A percentile compares a stretch with the other conserved stretches of the same genome.
phyloP scores from a whole-genome alignment of 2,888 invertebrate genomes.

The Cephus nigrinus region DNA sequence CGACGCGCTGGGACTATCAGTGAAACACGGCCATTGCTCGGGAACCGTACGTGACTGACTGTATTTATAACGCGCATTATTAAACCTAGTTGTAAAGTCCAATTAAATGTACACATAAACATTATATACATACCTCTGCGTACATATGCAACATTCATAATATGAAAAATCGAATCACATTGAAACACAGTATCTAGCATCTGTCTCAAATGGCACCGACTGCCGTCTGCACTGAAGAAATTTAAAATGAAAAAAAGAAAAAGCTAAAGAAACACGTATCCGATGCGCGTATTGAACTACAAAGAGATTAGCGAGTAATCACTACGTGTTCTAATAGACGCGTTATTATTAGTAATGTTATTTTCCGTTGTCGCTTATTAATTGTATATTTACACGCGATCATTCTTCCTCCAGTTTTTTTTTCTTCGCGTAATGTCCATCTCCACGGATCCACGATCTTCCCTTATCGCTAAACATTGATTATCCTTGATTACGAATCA shows the following conservation, averaged over 20 bases:
- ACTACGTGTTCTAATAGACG: background rate
- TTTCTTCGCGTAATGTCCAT: background rate
- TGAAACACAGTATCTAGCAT: background rate
- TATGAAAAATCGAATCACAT: background rate
- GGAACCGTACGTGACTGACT: conserved; percentile 7
- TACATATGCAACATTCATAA: background rate
- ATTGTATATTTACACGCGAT: background rate
- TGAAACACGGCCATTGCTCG: background rate
- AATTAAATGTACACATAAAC: background rate
- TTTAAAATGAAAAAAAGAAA: background rate
- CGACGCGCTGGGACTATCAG: background rate
- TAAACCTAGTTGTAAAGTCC: conserved; percentile 3
- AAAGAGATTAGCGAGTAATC: background rate
- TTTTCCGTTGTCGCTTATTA: background rate
- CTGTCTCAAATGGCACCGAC: background rate
- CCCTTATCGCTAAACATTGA: background rate
- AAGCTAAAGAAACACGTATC: background rate
- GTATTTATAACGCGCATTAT: conserved; percentile 11
- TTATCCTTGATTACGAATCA: background rate
- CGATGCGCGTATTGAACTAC: background rate
- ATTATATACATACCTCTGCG: background rate
- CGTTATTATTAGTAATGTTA: background rate
- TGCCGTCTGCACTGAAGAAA: background rate
- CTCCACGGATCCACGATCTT: background rate
- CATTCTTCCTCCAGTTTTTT: background rate